phyloP scores from a whole-genome alignment of 1,140 invertebrate species.

The Drosophila truncata region DNA sequence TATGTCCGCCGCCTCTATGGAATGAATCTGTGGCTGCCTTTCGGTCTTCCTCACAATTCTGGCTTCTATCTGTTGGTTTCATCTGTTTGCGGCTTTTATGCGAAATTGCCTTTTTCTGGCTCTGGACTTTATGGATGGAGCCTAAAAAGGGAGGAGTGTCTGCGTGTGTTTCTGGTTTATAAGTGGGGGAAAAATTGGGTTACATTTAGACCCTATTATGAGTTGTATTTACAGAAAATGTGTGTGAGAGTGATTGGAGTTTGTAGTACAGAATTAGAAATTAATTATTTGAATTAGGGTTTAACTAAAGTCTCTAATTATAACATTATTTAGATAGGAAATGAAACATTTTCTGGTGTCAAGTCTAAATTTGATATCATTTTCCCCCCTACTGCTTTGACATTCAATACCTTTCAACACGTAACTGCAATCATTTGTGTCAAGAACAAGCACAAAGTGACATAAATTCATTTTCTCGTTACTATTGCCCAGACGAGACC shows the following conservation, averaged over 20 bases:
- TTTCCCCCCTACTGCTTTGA: not conserved
- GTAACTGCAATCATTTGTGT: constrained; percentile 1
- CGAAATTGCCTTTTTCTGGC: constrained; percentile 71
- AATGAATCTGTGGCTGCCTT: constrained; percentile 68
- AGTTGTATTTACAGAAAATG: constrained; percentile 18
- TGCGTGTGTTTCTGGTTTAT: constrained; percentile 13
- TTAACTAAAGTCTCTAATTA: not conserved
- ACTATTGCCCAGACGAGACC: not conserved
- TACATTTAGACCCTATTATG: constrained; percentile 15
- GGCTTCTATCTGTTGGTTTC: constrained; percentile 62
- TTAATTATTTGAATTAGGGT: not conserved
- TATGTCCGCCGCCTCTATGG: constrained; percentile 66
- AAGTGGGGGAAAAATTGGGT: constrained; percentile 10
- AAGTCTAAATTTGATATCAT: not conserved
- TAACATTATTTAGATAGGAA: not conserved
- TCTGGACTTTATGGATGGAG: constrained; percentile 1
- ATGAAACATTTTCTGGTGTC: not conserved
- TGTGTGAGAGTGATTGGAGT: not conserved
- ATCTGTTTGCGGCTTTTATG: constrained; percentile 78
- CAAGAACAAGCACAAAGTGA: constrained; percentile 11
- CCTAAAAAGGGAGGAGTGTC: not conserved
- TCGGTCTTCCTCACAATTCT: constrained; percentile 49
- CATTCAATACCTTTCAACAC: not conserved
- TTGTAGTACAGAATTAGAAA: not conserved
- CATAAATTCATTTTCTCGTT: constrained; percentile 8